Evolutionary conservation across 2,113 vertebrate species (phyloP).

Genomic region (Pangasianodon hypophthalmus): DNA sequence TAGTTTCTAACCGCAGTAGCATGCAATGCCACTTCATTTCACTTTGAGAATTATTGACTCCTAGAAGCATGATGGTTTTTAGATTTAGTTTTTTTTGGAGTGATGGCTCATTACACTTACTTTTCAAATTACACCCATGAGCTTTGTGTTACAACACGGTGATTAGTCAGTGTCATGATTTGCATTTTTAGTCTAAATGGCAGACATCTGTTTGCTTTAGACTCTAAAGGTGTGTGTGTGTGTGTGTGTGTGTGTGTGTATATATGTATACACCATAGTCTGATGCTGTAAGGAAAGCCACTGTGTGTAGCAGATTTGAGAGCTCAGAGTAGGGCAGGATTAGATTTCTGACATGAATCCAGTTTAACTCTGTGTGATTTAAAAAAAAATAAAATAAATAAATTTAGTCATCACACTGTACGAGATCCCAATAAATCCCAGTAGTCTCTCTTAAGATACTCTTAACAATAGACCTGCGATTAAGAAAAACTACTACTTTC

Average conservation of each 20-base stretch:
- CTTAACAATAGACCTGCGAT: neutral
- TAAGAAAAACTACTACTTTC: neutral
- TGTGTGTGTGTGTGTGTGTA: neutral
- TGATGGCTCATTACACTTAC: neutral
- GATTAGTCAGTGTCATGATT: neutral
- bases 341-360: neutral
- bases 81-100: neutral
- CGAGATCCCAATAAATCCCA: neutral
- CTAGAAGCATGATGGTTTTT: neutral
- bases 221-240: conserved; percentile 5
- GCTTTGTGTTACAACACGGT: neutral
- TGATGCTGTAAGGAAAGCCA: too few species aligned
- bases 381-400: too few species aligned
- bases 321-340: neutral
- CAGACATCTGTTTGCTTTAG: neutral
- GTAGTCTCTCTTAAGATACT: neutral
- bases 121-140: neutral
- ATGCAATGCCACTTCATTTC: neutral
- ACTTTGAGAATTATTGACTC: neutral
- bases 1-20: neutral
- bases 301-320: conserved; percentile 9
- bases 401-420: neutral
- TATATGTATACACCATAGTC: neutral
- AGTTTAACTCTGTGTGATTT: neutral
- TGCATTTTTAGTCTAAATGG: neutral